Evolutionary conservation across 2,888 invertebrate species (phyloP).

Genomic region (Drosophila atripex): DNA sequence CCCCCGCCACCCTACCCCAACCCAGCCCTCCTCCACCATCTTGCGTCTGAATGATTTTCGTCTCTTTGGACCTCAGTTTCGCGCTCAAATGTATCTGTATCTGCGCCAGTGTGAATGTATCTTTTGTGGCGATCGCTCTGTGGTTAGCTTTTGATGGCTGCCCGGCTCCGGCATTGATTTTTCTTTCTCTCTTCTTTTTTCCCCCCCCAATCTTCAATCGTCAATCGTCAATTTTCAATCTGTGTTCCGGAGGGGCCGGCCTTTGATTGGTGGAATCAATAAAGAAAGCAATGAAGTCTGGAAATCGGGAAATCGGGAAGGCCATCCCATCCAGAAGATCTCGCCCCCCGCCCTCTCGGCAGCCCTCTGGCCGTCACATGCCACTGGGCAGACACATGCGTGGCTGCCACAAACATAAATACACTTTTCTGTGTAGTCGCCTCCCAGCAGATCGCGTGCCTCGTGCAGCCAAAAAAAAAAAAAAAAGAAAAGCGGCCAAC

Average conservation of each 20-base stretch:
- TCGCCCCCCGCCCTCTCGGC: too few relatives aligned
- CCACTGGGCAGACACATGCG: slow-evolving; percentile 53
- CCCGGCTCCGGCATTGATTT: slow-evolving; percentile 44
- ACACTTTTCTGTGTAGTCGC: slow-evolving; percentile 11
- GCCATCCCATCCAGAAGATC: neutral
- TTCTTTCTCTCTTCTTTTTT: slow-evolving; percentile 17
- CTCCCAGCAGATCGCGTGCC: slow-evolving; percentile 63
- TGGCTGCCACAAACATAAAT: slow-evolving; percentile 37
- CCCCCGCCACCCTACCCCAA: slow-evolving; percentile 3
- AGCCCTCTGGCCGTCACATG: too few relatives aligned
- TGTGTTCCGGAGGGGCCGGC: slow-evolving; percentile 3
- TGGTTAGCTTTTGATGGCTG: slow-evolving; percentile 63
- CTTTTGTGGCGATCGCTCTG: slow-evolving; percentile 36
- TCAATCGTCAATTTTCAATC: too few relatives aligned
- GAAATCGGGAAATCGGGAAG: too few relatives aligned
- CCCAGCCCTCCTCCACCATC: neutral
- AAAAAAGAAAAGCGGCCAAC: slow-evolving; percentile 30
- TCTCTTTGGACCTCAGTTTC: slow-evolving; percentile 40
- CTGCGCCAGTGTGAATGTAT: slow-evolving; percentile 15
- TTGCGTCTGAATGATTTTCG: slow-evolving; percentile 41
- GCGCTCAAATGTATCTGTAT: slow-evolving; percentile 34
- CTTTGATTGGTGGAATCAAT: slow-evolving; percentile 34
- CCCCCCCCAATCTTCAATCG: too few relatives aligned
- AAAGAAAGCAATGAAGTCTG: slow-evolving; percentile 13
- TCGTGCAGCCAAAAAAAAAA: slow-evolving; percentile 25